These are phyloP conservation scores for Pygocentrus nattereri DNA, from an alignment of 2,797 vertebrate genomes.

Conservation along the genomic window DNA sequence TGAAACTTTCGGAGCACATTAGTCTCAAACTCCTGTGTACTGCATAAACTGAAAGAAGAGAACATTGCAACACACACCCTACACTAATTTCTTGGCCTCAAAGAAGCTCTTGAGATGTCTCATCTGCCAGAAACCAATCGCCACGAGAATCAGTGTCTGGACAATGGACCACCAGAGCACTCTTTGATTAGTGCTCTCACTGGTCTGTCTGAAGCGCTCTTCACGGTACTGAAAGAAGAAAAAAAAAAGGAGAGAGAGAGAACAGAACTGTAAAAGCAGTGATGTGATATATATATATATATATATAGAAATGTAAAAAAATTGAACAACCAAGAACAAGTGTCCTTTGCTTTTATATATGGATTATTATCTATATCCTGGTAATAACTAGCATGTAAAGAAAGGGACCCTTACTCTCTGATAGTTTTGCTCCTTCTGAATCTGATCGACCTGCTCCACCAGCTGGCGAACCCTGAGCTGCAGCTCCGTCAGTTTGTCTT, in stretches of 20 bases:
- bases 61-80: slow-evolving; percentile 60
- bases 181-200: slow-evolving; percentile 93
- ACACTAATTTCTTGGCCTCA: slow-evolving; percentile 94
- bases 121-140: slow-evolving; percentile 95
- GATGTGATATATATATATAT: not conserved
- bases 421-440: slow-evolving; percentile 96
- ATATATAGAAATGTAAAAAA: not conserved
- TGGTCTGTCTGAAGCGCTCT: slow-evolving; percentile 93
- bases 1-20: slow-evolving; percentile 18
- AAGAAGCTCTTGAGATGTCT: slow-evolving; percentile 95
- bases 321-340: not conserved
- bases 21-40: slow-evolving; percentile 59
- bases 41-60: slow-evolving; percentile 65
- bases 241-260: not conserved
- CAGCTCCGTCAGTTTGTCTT: slow-evolving; percentile 91
- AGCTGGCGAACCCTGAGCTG: slow-evolving; percentile 90
- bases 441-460: slow-evolving; percentile 93
- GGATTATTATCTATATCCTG: not conserved
- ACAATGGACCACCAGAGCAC: slow-evolving; percentile 96
- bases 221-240: slow-evolving; percentile 86
- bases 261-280: not conserved
- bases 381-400: not conserved
- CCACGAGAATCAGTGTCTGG: slow-evolving; percentile 92
- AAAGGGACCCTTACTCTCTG: slow-evolving; percentile 81
- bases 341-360: not conserved